phyloP scores from a whole-genome alignment of 2,888 invertebrate genomes.

The Sepiola atlantica region DNA sequence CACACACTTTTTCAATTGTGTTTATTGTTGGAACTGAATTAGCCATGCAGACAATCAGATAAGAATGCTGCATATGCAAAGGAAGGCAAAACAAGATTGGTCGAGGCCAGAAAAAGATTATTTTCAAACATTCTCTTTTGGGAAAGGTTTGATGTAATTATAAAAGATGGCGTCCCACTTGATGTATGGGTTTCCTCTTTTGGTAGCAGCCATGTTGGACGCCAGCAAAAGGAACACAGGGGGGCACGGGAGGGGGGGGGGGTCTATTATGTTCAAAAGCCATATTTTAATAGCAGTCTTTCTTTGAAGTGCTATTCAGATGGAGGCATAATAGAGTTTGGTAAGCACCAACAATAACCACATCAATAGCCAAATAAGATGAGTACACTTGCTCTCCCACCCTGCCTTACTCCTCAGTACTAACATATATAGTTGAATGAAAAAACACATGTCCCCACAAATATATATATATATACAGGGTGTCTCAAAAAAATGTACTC shows the following conservation, averaged over 20 bases:
- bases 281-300: constrained; percentile 37
- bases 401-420: neutral
- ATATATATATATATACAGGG: neutral
- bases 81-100: constrained; percentile 32
- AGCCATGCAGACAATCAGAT: constrained; percentile 15
- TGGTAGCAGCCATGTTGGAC: neutral
- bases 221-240: constrained; percentile 33
- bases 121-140: constrained; percentile 32
- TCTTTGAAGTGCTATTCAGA: neutral
- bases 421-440: neutral
- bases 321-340: constrained; percentile 38
- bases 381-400: neutral
- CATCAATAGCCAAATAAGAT: neutral
- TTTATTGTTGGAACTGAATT: constrained; percentile 32
- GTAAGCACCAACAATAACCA: neutral
- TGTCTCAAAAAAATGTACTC: too few relatives aligned
- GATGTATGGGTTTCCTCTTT: constrained; percentile 23
- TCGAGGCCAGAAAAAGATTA: constrained; percentile 32
- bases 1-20: too few relatives aligned
- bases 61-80: constrained; percentile 10
- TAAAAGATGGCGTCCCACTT: constrained; percentile 32
- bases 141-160: constrained; percentile 32
- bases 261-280: neutral
- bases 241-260: neutral
- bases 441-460: neutral